Conservation (phyloP, 2,113 vertebrate species). For the Siphamia tubifer region DNA sequence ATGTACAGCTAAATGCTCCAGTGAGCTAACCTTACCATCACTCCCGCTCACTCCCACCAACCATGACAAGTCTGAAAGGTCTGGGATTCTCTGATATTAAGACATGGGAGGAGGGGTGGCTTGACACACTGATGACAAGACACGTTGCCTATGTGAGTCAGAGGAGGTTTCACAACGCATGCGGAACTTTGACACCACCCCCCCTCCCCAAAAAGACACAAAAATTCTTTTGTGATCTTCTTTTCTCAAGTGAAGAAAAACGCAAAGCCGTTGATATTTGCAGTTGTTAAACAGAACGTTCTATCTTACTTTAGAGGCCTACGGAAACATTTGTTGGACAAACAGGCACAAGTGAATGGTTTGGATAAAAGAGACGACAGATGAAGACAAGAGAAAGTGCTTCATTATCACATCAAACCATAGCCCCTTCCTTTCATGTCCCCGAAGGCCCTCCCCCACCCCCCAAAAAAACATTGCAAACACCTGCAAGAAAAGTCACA, state of each 20-base stretch:
- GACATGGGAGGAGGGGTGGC: background rate
- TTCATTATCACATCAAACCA: constrained; percentile 77
- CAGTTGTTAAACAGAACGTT: background rate
- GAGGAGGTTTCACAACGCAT: background rate
- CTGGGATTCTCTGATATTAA: constrained; percentile 43
- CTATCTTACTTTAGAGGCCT: constrained; percentile 13
- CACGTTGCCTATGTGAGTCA: background rate
- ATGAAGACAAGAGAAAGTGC: constrained; percentile 57
- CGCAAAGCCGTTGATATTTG: constrained; percentile 1
- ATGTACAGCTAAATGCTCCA: constrained; percentile 66
- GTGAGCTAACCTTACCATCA: constrained; percentile 55
- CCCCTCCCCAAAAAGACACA: background rate
- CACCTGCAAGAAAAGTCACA: constrained; percentile 41
- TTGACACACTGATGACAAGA: background rate
- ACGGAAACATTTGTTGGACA: constrained; percentile 65
- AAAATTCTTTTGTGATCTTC: background rate
- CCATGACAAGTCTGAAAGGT: constrained; percentile 44
- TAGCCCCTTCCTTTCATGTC: constrained; percentile 63
- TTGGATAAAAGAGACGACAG: constrained; percentile 48
- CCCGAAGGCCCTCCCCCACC: background rate
- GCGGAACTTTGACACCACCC: no score
- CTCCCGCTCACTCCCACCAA: constrained; percentile 35
- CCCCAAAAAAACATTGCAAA: constrained; percentile 3
- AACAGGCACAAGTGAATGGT: constrained; percentile 57
- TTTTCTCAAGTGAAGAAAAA: constrained; percentile 3